Evolutionary conservation across 2,797 vertebrate genomes (phyloP), one percentile per base, ranked within the genome.

Genomic region (Spinibarbus caldwelli): DNA sequence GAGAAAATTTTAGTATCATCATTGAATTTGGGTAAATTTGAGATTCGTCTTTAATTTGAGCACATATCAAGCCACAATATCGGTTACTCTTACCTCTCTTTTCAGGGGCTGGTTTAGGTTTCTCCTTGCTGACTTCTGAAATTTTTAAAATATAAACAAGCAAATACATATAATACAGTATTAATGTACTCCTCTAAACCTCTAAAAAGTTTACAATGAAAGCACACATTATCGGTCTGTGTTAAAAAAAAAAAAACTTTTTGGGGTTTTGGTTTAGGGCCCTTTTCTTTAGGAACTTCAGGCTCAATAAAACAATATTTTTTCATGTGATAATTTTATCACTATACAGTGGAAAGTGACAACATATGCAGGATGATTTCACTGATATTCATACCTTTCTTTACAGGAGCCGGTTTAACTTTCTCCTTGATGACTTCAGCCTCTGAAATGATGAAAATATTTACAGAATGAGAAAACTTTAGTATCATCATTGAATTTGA

Each of bases 71-170:
- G 23, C 6, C 68, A 26, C 38, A 71, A 71, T 43, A 43, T n/a
- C 17, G 0, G 36, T 52, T 52, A 75, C 29, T 47, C 9, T 31
- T 85, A 92, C 90, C 90, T 93, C 91, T 91, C 87, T 88, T 90
- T 80, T 89, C 87, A 45, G 17, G 29, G 11, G 45, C 45, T 19
- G 23, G 80, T 89, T 85, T 82, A 19, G 9, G 12, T 83, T 49
- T 59, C 34, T 75, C 59, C 17, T 91, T 90, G 62, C 59, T 52
- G 49, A 82, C 73, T 54, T 87, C 52, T 52, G 49, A 52, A 52
- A 52, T 52, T 21, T 6, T 52, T 4, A 26, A 29, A 29, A 29
- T n/a, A 12, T 49, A 66, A 31, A 75, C 45, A 75, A 21, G n/a
- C n/a, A 47, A 73, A 78, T 26, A 43, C 23, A 62, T 17, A 41